Evolutionary conservation across 1,140 invertebrate genomes (phyloP), one percentile per base, ranked within the genome.

Genomic region (Linepithema humile): DNA sequence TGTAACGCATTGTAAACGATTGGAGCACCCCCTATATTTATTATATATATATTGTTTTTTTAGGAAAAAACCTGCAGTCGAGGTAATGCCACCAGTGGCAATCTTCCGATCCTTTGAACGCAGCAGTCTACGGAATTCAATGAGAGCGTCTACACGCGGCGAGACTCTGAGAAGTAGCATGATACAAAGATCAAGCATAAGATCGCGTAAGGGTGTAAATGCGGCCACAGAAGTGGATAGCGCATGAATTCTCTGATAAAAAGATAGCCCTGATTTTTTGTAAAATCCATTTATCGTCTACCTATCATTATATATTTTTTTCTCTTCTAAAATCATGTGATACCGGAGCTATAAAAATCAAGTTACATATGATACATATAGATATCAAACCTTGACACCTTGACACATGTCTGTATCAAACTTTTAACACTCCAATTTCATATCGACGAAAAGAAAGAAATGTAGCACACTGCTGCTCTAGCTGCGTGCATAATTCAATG

Each of bases 131-230:
- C 93, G 95, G 70, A 94, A 92, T 38, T 96, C 96, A 3, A 91
- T 95, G 32, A 93, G 95, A 64, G 95, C 96, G 0, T 96, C 96
- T 0, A 93, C 96, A 2, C 94, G 96, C 43, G 96, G 96, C 1
- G 96, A 97, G 90, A 92, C 92, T 0, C 93, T 96, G 15, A 93
- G 96, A 55, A 97, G 96, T 10, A 96, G 95, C 83, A 95, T 97
- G 89, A 95, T 97, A 80, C 95, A 96, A 55, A 92, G 95, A 78
- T 95, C 94, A 15, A 92, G 91, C 70, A 85, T 92, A 23, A 87
- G 89, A 29, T 93, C 93, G 10, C 85, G 89, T 4, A 90, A 89
- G 12, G 87, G 82, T 29, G 40, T 48, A n/a, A 83, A 62, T 7
- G 29, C 88, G 17, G 53, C 74, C 10, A 84, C 84, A 26, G 88